Evolutionary conservation across 2,888 invertebrate genomes (phyloP), one percentile per base, ranked within the genome.

Genomic region (Monopis laevigella): DNA sequence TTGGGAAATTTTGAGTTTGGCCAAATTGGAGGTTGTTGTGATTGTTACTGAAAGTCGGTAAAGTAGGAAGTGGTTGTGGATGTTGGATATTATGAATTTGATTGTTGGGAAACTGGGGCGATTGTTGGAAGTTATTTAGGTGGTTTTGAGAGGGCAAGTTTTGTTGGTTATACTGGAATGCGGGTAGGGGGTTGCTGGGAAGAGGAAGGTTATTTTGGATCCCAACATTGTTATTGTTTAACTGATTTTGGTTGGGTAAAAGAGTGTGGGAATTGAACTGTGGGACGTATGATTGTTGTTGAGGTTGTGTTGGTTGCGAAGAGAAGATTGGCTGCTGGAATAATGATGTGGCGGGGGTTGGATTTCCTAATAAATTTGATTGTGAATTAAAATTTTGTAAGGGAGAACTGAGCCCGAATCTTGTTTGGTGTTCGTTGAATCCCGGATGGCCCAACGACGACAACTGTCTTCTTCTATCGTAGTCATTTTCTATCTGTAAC

Each of bases 401-500:
- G 1, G 74, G 74, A 5, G 77, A 73, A 46, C 50, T 74, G 39
- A 77, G 52, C 26, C 78, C 80, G 48, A 78, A 80, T 64, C 80
- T 69, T 28, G 77, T 73, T 50, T 77, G 78, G 46, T 80, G 78
- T 47, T 80, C 78, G 46, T 50, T 74, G 56, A 78, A 77, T 29
- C 74, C 75, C 28, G 72, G 58, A 43, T 72, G 75, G 41, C 68
- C 68, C 48, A 68, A 51, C 17, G 64, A 50, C 26, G 68, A 61
- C 19, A 40, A 16, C 49, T 75, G 75, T 58, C 78, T 66, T 65
- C 66, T 70, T 64, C 75, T 66, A 49, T 80, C 80, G 59, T 63
- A 80, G 50, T 80, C 78, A 71, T 80, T 75, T 56, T 80, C 80
- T 60, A 73, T 59, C 80, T 80, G 75, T 21, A 77, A 73, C 48